These are phyloP conservation scores for Todiramphus chloris DNA, from an alignment of 2,113 vertebrate genomes.

Conservation along the genomic window DNA sequence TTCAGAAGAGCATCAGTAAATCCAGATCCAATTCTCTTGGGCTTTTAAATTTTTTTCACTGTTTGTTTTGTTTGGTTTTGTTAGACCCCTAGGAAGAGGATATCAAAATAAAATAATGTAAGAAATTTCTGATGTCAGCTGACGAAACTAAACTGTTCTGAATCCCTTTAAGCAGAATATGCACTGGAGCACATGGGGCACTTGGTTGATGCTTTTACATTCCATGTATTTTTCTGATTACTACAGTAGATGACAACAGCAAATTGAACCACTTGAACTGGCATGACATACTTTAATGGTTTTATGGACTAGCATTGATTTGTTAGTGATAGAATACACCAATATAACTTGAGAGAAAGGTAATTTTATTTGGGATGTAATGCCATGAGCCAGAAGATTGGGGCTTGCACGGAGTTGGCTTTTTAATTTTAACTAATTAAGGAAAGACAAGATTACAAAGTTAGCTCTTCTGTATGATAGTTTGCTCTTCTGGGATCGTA, in stretches of 20 bases:
- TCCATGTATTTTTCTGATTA: neutral
- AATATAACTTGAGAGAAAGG: neutral
- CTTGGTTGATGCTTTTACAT: neutral
- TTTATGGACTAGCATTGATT: neutral
- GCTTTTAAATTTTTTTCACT: neutral
- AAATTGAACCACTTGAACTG: neutral
- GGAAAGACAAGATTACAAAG: neutral
- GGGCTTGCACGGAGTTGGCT: neutral
- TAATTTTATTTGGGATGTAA: neutral
- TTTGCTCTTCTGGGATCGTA: neutral
- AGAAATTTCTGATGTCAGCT: neutral
- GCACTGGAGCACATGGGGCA: neutral
- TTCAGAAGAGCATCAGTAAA: constrained; percentile 61
- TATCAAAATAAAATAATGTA: neutral
- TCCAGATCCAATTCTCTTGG: neutral
- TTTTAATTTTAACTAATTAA: neutral
- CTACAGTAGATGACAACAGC: neutral
- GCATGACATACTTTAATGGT: neutral
- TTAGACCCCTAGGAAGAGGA: neutral
- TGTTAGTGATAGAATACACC: neutral
- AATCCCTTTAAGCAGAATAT: neutral
- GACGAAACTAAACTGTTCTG: neutral
- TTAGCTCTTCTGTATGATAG: neutral
- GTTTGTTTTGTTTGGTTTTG: neutral
- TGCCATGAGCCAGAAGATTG: neutral